These are phyloP conservation scores for Hormaphis cornu DNA, from an alignment of 1,140 invertebrate genomes.

Conservation along the genomic window DNA sequence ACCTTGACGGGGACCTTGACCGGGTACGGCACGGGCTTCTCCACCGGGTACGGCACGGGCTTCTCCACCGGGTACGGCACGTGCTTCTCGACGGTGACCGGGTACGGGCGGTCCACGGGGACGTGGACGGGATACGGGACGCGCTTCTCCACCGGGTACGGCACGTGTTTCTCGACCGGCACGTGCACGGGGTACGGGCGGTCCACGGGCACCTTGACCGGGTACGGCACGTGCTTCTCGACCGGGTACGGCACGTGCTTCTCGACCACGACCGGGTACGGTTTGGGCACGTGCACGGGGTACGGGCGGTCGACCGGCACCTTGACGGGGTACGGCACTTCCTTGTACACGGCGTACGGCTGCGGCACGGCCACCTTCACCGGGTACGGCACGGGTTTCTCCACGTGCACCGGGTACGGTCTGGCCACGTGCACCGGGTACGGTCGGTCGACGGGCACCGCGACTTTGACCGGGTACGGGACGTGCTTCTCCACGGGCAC, in stretches of 20 bases:
- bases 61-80: conserved; percentile 53
- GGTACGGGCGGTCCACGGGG: conserved; percentile 45
- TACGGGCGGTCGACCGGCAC: conserved; percentile 51
- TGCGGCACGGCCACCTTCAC: conserved; percentile 38
- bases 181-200: conserved; percentile 53
- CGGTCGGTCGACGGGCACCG: conserved; percentile 36
- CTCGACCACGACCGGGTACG: conserved; percentile 40
- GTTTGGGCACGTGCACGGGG: conserved; percentile 49
- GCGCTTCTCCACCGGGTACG: conserved; percentile 49
- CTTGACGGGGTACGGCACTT: conserved; percentile 47
- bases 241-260: conserved; percentile 53
- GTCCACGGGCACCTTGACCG: conserved; percentile 60
- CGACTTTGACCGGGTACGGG: conserved; percentile 35
- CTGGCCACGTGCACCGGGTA: conserved; percentile 37
- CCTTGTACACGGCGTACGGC: conserved; percentile 38
- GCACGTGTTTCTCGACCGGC: conserved; percentile 46
- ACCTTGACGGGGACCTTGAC: conserved; percentile 50
- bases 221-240: conserved; percentile 60
- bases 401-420: conserved; percentile 42
- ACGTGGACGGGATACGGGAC: conserved; percentile 62
- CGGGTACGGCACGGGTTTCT: conserved; percentile 45
- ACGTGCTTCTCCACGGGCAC: conserved; percentile 35
- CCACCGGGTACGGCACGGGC: conserved; percentile 66
- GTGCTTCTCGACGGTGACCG: conserved; percentile 46
- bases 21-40: conserved; percentile 49